Evolutionary conservation across 1,140 invertebrate genomes (phyloP).

Genomic region (Solenopsis invicta): DNA sequence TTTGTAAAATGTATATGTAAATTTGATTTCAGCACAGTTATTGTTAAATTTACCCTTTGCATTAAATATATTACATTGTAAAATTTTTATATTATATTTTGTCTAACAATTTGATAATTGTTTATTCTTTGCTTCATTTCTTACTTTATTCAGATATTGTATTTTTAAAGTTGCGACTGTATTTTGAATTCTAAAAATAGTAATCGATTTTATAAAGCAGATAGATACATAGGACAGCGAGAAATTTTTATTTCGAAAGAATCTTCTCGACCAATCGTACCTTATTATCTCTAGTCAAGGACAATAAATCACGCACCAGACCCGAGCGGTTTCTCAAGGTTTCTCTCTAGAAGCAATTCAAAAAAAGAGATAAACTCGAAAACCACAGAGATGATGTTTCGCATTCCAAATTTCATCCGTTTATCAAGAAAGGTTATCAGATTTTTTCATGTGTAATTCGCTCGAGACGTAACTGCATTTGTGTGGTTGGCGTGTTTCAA

Average conservation of each 20-base stretch:
- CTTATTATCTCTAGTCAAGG: conserved; percentile 75
- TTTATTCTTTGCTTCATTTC: neutral
- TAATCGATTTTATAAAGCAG: conserved; percentile 33
- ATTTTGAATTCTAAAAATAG: neutral
- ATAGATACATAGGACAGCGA: conserved; percentile 62
- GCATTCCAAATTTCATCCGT: conserved; percentile 63
- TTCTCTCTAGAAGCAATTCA: conserved; percentile 69
- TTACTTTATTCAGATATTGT: neutral
- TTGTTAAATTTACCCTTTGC: neutral
- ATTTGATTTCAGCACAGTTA: neutral
- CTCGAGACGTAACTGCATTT: neutral
- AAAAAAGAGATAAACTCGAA: conserved; percentile 66
- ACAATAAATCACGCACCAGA: conserved; percentile 75
- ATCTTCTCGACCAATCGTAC: conserved; percentile 72
- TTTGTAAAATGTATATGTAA: neutral
- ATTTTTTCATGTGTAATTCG: conserved; percentile 2
- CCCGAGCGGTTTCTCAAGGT: conserved; percentile 68
- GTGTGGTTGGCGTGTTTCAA: neutral
- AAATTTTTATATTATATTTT: neutral
- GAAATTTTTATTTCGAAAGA: conserved; percentile 74
- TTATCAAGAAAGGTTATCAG: conserved; percentile 49
- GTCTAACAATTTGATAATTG: neutral
- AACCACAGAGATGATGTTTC: conserved; percentile 69
- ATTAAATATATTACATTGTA: neutral
- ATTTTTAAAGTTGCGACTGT: neutral